Evolutionary conservation across 1,140 invertebrate genomes (phyloP), one percentile per base, ranked within the genome.

Genomic region (Ephestia elutella): DNA sequence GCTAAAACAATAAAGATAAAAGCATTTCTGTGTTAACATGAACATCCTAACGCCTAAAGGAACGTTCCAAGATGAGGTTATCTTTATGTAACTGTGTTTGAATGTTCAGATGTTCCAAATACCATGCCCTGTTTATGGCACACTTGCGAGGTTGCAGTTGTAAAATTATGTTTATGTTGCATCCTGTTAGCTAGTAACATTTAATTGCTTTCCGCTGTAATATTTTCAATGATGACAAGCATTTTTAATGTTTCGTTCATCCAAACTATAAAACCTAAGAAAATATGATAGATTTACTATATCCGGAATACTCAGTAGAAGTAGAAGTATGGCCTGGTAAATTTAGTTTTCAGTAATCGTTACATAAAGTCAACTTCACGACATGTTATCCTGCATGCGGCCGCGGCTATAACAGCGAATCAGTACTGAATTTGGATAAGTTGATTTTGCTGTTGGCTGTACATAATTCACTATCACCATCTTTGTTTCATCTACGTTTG

Each of bases 1-100:
- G 38, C 9, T 44, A 44, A 44, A 44, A 44, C 38, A 44, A 44
- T 44, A 44, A 44, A 15, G 38, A 17, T 44, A 44, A 44, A 44
- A 44, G 38, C 38, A 44, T 44, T 44, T 44, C 15, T 17, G n/a
- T 44, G 38, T 44, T 17, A n/a, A 15, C 13, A 44, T 15, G 5
- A 15, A 44, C 38, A 44, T 44, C 15, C 38, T 44, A 44, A 44
- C 38, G n/a, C 38, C 38, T 44, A 15, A 44, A 44, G 38, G 38
- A 44, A 44, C 38, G 15, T 5, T 17, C 2, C 15, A n/a, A 44
- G 38, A 44, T 44, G 38, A 44, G 38, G 9, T 15, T 44, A 44
- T 44, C 38, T 44, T 44, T 17, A 44, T 44, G 38, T 44, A 17
- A 17, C 38, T 44, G 38, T 44, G 38, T 44, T 44, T 32, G 38